phyloP scores from a whole-genome alignment of 2,113 vertebrate genomes.

The Mobula birostris region DNA sequence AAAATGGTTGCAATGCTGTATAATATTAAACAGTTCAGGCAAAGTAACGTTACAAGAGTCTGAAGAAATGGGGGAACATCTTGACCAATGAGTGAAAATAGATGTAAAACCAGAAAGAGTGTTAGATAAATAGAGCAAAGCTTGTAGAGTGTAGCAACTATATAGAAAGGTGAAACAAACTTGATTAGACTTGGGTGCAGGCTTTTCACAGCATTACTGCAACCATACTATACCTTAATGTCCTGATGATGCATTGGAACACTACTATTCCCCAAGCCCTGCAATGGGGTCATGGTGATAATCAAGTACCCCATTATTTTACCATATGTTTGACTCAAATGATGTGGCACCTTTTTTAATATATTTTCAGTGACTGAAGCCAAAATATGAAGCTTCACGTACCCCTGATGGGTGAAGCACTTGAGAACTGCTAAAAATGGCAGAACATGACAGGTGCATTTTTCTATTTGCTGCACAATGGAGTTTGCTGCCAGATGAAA shows the following conservation, averaged over 20 bases:
- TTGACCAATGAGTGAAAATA: too few relatives aligned
- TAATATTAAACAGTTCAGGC: too few relatives aligned
- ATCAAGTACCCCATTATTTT: background rate
- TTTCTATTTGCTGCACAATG: background rate
- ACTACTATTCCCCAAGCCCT: background rate
- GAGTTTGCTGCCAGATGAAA: background rate
- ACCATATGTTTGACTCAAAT: slow-evolving; percentile 12
- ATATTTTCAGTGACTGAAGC: background rate
- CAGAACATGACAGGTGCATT: slow-evolving; percentile 15
- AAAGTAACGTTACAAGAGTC: too few relatives aligned
- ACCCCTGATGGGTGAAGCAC: slow-evolving; percentile 17
- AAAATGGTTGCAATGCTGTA: too few relatives aligned
- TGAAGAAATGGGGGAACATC: too few relatives aligned
- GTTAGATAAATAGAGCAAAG: too few relatives aligned
- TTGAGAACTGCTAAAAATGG: background rate
- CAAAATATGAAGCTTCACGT: background rate
- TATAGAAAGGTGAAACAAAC: too few relatives aligned
- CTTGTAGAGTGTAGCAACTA: too few relatives aligned
- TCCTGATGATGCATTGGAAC: background rate
- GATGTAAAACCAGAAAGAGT: too few relatives aligned
- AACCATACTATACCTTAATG: background rate
- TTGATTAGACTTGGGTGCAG: too few relatives aligned
- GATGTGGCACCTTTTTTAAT: background rate
- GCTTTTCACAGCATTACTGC: background rate
- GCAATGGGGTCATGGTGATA: background rate